Percentiles rank a stretch among this genome's conserved stretches.
Conservation (phyloP, 2,888 invertebrate genomes). For the Tiphia femorata region DNA sequence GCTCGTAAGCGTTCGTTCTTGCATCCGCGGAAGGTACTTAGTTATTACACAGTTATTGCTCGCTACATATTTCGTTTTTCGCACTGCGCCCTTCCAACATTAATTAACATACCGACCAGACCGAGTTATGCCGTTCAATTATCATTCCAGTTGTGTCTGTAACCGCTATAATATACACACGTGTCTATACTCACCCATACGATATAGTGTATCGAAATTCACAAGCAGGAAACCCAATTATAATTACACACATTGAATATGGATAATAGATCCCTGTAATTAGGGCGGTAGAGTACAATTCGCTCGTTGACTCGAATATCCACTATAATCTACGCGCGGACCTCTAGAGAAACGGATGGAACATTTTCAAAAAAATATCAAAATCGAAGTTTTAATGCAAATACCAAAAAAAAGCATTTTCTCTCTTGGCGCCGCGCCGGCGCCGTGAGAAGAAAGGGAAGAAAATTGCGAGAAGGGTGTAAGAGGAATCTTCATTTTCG, state of each 20-base stretch:
- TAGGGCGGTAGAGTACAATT: constrained; percentile 2
- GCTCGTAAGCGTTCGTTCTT: no score
- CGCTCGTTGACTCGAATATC: neutral
- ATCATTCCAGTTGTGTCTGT: constrained; percentile 37
- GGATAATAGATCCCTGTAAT: constrained; percentile 21
- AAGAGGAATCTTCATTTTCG: no score
- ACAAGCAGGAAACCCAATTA: constrained; percentile 20
- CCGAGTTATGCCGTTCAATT: constrained; percentile 42
- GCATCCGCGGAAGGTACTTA: no score
- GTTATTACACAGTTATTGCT: no score
- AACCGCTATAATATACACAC: neutral
- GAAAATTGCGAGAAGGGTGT: no score
- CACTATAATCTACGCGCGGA: neutral
- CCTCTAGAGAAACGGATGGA: no score
- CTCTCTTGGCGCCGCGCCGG: no score
- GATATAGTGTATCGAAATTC: constrained; percentile 16
- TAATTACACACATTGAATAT: constrained; percentile 18
- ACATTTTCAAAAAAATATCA: no score
- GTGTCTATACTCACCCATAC: neutral
- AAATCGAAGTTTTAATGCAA: no score
- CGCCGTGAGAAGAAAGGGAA: no score
- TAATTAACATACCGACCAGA: constrained; percentile 31
- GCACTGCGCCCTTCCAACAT: constrained; percentile 21
- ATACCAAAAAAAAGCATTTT: no score
- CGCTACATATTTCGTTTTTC: constrained; percentile 14